phyloP scores from a whole-genome alignment of 2,113 vertebrate species.

The Dendropsophus ebraccatus region DNA sequence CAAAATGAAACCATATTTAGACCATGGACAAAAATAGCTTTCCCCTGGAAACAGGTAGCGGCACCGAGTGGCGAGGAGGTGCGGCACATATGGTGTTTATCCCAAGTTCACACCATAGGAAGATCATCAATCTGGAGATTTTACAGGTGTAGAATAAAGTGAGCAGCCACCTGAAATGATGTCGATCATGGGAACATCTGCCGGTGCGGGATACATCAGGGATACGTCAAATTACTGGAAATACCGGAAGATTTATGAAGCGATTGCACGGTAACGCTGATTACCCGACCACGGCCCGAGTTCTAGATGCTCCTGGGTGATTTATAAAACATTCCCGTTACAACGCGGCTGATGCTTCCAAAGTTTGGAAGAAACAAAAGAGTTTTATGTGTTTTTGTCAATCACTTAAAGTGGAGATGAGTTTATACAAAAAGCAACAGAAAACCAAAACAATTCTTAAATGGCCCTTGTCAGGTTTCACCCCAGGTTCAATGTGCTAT shows the following conservation, averaged over 20 bases:
- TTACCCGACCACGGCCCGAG: background rate
- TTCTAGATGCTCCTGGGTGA: background rate
- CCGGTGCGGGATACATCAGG: background rate
- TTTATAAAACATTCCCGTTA: background rate
- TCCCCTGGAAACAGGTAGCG: background rate
- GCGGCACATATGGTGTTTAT: slow-evolving; percentile 40
- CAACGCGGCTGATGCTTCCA: background rate
- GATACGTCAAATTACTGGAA: background rate
- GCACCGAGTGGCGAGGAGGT: too few species aligned
- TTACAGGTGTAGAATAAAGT: background rate
- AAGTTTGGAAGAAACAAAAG: slow-evolving; percentile 20
- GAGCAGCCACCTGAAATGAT: background rate
- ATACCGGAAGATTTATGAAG: slow-evolving; percentile 39
- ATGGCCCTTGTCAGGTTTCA: too few species aligned
- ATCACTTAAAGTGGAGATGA: too few species aligned
- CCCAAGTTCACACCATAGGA: background rate
- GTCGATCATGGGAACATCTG: background rate
- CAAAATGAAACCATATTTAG: too few species aligned
- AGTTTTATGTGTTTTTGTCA: background rate
- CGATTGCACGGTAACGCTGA: background rate
- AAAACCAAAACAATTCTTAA: too few species aligned
- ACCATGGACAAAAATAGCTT: background rate
- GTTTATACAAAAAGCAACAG: too few species aligned
- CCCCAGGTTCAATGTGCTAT: too few species aligned
- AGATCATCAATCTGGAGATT: slow-evolving; percentile 24